phyloP scores from a whole-genome alignment of 2,888 invertebrate genomes.

The Ochlodes sylvanus region DNA sequence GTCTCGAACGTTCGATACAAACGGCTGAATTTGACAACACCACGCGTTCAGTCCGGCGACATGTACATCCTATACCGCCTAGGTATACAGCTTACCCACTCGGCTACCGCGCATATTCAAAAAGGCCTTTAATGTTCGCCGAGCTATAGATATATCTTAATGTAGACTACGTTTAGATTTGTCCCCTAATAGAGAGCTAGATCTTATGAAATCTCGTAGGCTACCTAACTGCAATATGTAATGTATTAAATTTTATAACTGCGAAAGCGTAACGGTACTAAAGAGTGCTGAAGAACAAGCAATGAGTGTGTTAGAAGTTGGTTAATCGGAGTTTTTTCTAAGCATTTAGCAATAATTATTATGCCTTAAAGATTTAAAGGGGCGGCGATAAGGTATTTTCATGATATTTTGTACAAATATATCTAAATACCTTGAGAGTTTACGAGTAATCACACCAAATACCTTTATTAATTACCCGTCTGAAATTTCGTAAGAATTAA shows the following conservation, averaged over 20 bases:
- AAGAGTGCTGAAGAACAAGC: conserved; percentile 15
- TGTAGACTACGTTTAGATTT: conserved; percentile 31
- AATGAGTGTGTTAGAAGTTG: conserved; percentile 11
- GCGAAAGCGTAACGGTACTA: conserved; percentile 30
- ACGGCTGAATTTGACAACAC: too few species aligned
- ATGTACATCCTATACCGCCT: too few species aligned
- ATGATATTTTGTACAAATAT: conserved; percentile 14
- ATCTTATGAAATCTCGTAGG: conserved; percentile 34
- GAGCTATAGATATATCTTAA: conserved; percentile 19
- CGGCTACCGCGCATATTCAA: too few species aligned
- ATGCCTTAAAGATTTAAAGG: conserved; percentile 7
- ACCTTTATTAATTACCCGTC: not conserved
- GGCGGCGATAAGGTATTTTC: not conserved
- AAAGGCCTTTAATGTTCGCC: too few species aligned
- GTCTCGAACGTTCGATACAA: too few species aligned
- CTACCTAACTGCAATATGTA: conserved; percentile 20
- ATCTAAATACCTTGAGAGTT: conserved; percentile 10
- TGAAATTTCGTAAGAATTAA: conserved; percentile 8
- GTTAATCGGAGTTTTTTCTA: conserved; percentile 23
- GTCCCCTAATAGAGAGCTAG: conserved; percentile 42
- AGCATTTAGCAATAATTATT: conserved; percentile 24
- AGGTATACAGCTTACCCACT: too few species aligned
- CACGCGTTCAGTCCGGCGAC: too few species aligned
- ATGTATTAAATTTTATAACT: conserved; percentile 22
- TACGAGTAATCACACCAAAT: not conserved